phyloP scores from a whole-genome alignment of 2,797 vertebrate species.

The Crenuchus spilurus region DNA sequence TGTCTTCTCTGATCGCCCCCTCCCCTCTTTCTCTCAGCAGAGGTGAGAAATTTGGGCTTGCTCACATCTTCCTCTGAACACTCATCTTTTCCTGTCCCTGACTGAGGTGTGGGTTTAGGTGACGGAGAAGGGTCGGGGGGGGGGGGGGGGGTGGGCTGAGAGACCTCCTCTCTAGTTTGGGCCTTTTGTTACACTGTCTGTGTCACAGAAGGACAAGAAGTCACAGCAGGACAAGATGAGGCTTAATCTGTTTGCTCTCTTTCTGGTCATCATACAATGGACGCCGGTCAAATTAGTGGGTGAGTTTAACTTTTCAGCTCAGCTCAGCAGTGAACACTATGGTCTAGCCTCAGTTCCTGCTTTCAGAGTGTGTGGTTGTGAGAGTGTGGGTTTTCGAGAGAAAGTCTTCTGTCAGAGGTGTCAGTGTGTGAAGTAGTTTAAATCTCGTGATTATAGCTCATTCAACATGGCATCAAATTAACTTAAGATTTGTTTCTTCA shows the following conservation, averaged over 20 bases:
- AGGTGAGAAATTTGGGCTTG: not conserved
- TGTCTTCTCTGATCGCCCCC: too few species aligned
- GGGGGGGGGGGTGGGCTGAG: slow-evolving; percentile 22
- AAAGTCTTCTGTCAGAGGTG: too few species aligned
- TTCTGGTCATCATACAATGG: not conserved
- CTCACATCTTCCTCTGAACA: slow-evolving; percentile 33
- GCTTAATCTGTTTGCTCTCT: not conserved
- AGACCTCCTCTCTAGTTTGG: slow-evolving; percentile 36
- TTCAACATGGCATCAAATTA: too few species aligned
- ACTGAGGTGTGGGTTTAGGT: slow-evolving; percentile 34
- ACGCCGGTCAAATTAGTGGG: accelerated
- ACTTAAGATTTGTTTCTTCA: not conserved
- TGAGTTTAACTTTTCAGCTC: slow-evolving; percentile 23
- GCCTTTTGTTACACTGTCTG: too few species aligned
- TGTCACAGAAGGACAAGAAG: too few species aligned
- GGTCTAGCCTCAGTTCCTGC: not conserved
- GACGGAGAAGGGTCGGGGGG: slow-evolving; percentile 19
- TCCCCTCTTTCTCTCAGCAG: slow-evolving; percentile 9
- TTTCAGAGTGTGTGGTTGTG: not conserved
- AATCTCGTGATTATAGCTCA: too few species aligned
- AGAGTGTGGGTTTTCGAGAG: not conserved
- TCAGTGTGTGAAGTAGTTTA: too few species aligned
- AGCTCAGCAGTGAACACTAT: not conserved
- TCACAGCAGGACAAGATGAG: slow-evolving; percentile 37
- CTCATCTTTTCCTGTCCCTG: slow-evolving; percentile 43